Conservation (phyloP, 2,797 vertebrate species). For the Notoglanidium macrostoma region DNA sequence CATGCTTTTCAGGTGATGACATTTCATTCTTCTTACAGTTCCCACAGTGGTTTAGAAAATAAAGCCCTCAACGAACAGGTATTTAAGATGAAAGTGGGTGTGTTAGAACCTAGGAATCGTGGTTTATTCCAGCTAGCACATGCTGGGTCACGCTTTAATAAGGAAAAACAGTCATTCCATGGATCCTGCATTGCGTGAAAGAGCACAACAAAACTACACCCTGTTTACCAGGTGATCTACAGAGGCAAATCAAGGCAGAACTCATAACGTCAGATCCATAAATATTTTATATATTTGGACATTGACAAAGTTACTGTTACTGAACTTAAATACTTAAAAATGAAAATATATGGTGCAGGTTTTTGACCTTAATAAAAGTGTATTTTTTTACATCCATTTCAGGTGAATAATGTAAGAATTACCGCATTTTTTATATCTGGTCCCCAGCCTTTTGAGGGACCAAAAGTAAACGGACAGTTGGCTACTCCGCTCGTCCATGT, state of each 20-base stretch:
- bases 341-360: not conserved
- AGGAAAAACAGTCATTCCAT: not conserved
- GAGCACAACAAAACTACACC: slow-evolving; percentile 1
- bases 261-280: not conserved
- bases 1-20: not conserved
- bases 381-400: not conserved
- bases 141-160: slow-evolving; percentile 21
- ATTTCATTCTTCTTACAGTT: not conserved
- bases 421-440: not conserved
- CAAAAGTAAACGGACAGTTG: not conserved
- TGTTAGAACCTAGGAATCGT: no score
- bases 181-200: not conserved
- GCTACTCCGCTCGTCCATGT: not conserved
- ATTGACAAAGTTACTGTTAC: no score
- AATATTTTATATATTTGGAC: not conserved
- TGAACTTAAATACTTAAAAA: not conserved
- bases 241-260: slow-evolving; percentile 30
- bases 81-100: not conserved
- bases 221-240: not conserved
- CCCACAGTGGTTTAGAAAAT: not conserved
- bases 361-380: not conserved
- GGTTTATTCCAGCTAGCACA: not conserved
- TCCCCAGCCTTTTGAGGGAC: not conserved
- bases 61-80: not conserved
- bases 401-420: not conserved